These are phyloP conservation scores for Manis crassicaudata DNA, from an alignment of 2,797 vertebrate genomes.

Conservation along the genomic window DNA sequence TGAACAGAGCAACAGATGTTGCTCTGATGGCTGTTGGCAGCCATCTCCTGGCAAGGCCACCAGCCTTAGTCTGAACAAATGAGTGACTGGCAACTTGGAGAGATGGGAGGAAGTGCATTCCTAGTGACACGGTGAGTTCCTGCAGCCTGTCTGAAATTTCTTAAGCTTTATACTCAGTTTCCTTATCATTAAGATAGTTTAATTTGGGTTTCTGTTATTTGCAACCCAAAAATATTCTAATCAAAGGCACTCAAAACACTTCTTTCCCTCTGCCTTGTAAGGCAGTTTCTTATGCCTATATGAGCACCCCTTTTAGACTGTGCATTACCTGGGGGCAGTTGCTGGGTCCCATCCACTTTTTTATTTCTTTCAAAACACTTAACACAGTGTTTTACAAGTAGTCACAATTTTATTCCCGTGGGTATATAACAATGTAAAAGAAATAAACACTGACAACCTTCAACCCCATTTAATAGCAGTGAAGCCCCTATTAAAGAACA, in stretches of 20 bases:
- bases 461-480: not conserved
- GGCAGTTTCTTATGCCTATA: not conserved
- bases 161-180: not conserved
- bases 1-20: not conserved
- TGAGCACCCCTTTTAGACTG: not conserved
- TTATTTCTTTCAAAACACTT: constrained; percentile 27
- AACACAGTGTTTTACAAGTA: constrained; percentile 17
- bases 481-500: not conserved
- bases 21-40: not conserved
- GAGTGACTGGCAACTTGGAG: not conserved
- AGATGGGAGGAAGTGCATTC: not conserved
- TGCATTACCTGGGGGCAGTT: not conserved
- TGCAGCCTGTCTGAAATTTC: not conserved
- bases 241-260: not conserved
- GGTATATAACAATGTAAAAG: constrained; percentile 8
- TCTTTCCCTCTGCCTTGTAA: not conserved
- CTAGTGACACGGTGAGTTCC: not conserved
- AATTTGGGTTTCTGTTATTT: constrained; percentile 13
- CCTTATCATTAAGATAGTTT: not conserved
- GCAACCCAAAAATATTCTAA: not conserved
- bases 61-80: not conserved
- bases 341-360: not conserved
- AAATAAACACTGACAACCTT: not conserved
- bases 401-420: not conserved
- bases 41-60: not conserved